Percentiles rank a stretch among this genome's conserved stretches.
Conservation (phyloP, 2,888 invertebrate genomes). For the Cyclophora punctaria region DNA sequence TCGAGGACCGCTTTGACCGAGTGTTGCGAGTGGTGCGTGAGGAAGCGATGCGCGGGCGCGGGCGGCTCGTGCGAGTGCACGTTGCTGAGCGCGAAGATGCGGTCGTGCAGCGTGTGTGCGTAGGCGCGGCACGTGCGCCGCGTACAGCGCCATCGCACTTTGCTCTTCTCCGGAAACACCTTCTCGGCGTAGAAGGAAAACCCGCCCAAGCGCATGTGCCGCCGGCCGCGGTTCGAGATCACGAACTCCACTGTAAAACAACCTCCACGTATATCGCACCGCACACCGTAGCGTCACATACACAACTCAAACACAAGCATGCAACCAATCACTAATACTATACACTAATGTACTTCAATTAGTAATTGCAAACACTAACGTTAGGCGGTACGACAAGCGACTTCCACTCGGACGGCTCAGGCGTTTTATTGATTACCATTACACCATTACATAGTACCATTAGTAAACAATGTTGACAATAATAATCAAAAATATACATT, state of each 20-base stretch:
- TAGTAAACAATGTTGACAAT: no score
- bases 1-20: conserved; percentile 48
- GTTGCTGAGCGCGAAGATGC: conserved; percentile 67
- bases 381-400: no score
- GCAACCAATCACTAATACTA: background rate
- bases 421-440: no score
- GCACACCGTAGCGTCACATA: conserved; percentile 1
- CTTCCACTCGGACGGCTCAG: no score
- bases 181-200: conserved; percentile 73
- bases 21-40: conserved; percentile 32
- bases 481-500: no score
- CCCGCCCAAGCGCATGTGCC: conserved; percentile 68
- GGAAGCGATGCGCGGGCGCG: conserved; percentile 22
- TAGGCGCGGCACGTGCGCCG: conserved; percentile 69
- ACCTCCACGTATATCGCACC: conserved; percentile 34
- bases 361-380: no score
- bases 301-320: background rate
- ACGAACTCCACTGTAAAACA: conserved; percentile 72
- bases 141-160: conserved; percentile 72
- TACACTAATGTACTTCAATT: no score
- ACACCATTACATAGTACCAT: no score
- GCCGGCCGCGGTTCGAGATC: conserved; percentile 69
- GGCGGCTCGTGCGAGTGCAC: conserved; percentile 67
- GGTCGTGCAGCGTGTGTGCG: conserved; percentile 68
- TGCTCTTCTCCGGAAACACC: conserved; percentile 69